Evolutionary conservation across 2,888 invertebrate species (phyloP).

Genomic region (Eumerus sabulonum): DNA sequence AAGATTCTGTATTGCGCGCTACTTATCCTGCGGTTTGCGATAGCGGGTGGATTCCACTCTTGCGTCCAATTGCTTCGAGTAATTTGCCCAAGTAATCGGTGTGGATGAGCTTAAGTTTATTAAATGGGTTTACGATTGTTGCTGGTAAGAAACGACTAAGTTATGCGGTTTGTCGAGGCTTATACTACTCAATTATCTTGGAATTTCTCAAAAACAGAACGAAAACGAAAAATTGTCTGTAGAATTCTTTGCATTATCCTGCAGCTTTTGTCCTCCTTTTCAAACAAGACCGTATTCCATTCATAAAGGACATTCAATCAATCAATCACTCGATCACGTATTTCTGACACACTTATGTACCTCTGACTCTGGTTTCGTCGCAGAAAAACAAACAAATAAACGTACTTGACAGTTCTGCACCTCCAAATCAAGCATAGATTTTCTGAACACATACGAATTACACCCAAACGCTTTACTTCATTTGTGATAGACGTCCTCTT

Average conservation of each 20-base stretch:
- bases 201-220: too few species aligned
- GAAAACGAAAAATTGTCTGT: too few species aligned
- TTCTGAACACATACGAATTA: conserved; percentile 16
- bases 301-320: conserved; percentile 59
- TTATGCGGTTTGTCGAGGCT: too few species aligned
- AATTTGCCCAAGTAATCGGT: conserved; percentile 56
- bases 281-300: too few species aligned
- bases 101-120: conserved; percentile 50
- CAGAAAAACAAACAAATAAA: conserved; percentile 18
- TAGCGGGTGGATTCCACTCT: conserved; percentile 23
- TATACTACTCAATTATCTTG: too few species aligned
- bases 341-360: conserved; percentile 17
- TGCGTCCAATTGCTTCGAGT: conserved; percentile 44
- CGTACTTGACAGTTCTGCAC: conserved; percentile 57
- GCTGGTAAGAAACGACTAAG: conserved; percentile 4
- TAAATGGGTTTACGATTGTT: conserved; percentile 60
- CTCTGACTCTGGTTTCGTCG: too few species aligned
- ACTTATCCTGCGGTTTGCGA: conserved; percentile 2
- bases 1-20: conserved; percentile 17
- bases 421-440: conserved; percentile 51
- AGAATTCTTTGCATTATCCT: too few species aligned
- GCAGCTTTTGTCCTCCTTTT: too few species aligned
- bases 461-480: conserved; percentile 58
- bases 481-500: conserved; percentile 19
- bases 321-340: conserved; percentile 66